A percentile compares a stretch with the other conserved stretches of the same genome.
Conservation (phyloP, 2,113 vertebrate species). For the Amblyornis subalaris region DNA sequence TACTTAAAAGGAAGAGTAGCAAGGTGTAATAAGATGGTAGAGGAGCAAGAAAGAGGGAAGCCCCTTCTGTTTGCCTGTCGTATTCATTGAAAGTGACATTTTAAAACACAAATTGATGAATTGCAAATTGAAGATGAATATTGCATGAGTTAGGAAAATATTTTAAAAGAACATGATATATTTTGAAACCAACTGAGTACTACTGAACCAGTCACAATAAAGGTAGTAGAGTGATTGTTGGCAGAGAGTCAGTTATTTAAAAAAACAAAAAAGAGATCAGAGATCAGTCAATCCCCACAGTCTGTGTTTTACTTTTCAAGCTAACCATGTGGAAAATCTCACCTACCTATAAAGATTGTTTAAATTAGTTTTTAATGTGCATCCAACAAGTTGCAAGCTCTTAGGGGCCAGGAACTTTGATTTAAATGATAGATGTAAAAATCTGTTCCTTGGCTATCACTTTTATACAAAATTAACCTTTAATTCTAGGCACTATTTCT, state of each 20-base stretch:
- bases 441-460: background rate
- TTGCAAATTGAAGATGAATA: background rate
- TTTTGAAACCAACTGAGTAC: background rate
- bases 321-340: background rate
- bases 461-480: background rate
- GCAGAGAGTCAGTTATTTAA: background rate
- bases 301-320: background rate
- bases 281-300: background rate
- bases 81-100: background rate
- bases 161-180: background rate
- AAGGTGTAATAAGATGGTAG: background rate
- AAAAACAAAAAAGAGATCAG: background rate
- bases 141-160: background rate
- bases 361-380: background rate
- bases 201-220: background rate
- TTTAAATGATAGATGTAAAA: background rate
- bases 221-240: background rate
- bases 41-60: background rate
- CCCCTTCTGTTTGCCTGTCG: background rate
- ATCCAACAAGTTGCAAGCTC: background rate
- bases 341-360: background rate
- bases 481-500: background rate
- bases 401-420: background rate
- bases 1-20: background rate
- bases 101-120: background rate